These are phyloP conservation scores for Gisinianus flammeolus DNA, from an alignment of 2,888 invertebrate species.

Conservation along the genomic window DNA sequence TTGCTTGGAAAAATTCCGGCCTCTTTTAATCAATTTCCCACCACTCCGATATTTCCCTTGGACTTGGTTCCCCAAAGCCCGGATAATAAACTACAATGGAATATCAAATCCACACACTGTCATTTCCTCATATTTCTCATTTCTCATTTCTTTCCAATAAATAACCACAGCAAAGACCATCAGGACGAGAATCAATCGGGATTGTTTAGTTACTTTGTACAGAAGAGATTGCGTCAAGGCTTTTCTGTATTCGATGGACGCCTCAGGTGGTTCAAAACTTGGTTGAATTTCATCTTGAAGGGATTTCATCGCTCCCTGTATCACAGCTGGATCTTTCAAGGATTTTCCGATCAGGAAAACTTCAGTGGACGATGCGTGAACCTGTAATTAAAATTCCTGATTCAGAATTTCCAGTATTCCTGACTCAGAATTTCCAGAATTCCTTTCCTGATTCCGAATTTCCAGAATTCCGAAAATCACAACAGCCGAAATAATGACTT, in stretches of 20 bases:
- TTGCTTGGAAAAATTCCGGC: conserved; percentile 72
- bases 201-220: neutral
- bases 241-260: neutral
- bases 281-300: neutral
- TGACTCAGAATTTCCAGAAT: neutral
- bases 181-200: too few species aligned
- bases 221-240: neutral
- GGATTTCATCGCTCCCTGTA: neutral
- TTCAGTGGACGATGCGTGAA: conserved; percentile 20
- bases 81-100: neutral
- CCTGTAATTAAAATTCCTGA: conserved; percentile 5
- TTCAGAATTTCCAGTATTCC: neutral
- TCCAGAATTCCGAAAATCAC: neutral
- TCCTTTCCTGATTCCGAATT: neutral
- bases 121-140: too few species aligned
- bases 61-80: neutral
- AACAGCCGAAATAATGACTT: conserved; percentile 22
- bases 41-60: conserved; percentile 64
- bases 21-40: conserved; percentile 68
- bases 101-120: too few species aligned
- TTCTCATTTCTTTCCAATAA: too few species aligned
- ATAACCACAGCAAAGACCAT: too few species aligned
- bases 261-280: neutral
- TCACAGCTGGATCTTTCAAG: neutral
- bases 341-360: conserved; percentile 12